Percentiles rank a stretch among this genome's conserved stretches.
These are phyloP conservation scores for Gasterosteus nipponicus DNA, from an alignment of 2,113 vertebrate species.

Conservation along the genomic window DNA sequence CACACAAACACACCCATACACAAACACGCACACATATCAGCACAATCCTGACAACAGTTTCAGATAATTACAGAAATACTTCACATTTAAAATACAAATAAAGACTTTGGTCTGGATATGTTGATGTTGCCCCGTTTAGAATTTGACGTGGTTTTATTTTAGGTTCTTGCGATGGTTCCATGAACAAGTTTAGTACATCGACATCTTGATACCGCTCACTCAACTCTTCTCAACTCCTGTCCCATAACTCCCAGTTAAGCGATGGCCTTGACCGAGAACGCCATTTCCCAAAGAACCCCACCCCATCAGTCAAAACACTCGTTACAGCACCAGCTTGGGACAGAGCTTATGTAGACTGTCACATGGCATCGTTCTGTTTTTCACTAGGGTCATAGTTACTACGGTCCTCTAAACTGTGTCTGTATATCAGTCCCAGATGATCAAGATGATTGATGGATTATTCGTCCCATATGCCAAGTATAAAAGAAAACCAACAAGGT, in stretches of 20 bases:
- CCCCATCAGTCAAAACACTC: slow-evolving; percentile 9
- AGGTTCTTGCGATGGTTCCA: slow-evolving; percentile 20
- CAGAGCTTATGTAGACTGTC: slow-evolving; percentile 53
- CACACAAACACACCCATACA: too few relatives aligned
- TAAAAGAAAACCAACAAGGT: background rate
- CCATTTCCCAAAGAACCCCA: background rate
- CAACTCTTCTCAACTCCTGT: slow-evolving; percentile 6
- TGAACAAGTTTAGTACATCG: slow-evolving; percentile 44
- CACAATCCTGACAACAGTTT: too few relatives aligned
- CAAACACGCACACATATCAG: too few relatives aligned
- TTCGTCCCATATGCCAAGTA: slow-evolving; percentile 20
- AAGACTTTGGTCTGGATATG: too few relatives aligned
- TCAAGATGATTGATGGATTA: slow-evolving; percentile 16
- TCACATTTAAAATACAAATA: background rate
- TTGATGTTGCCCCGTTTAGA: background rate
- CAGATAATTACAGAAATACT: too few relatives aligned
- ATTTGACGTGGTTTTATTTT: background rate
- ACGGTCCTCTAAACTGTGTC: slow-evolving; percentile 61
- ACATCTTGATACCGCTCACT: background rate
- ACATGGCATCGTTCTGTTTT: slow-evolving; percentile 36
- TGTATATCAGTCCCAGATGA: slow-evolving; percentile 60
- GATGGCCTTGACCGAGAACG: background rate
- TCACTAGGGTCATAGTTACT: slow-evolving; percentile 43
- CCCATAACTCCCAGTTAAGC: slow-evolving; percentile 11
- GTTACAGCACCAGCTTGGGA: slow-evolving; percentile 30